These are phyloP conservation scores for Galaxias olidus DNA, from an alignment of 2,797 vertebrate species.

Conservation along the genomic window DNA sequence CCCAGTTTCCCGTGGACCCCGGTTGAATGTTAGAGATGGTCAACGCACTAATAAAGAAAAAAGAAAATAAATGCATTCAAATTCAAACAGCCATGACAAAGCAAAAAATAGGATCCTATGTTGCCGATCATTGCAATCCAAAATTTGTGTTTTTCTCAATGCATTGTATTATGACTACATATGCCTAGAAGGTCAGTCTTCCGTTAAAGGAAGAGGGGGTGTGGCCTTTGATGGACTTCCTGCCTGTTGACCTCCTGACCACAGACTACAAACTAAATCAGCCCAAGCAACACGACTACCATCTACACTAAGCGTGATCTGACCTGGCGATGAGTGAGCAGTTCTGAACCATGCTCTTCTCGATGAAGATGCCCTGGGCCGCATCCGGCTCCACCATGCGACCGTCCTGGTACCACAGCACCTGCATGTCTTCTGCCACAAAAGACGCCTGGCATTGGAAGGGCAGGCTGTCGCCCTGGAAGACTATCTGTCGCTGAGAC, in stretches of 20 bases:
- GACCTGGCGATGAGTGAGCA: slow-evolving; percentile 97
- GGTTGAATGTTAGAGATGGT: slow-evolving; percentile 98
- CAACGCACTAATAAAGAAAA: slow-evolving; percentile 80
- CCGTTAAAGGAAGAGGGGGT: too few species aligned
- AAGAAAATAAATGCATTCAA: not conserved
- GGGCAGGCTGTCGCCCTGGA: slow-evolving; percentile 94
- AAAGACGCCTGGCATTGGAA: slow-evolving; percentile 97
- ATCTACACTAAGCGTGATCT: not conserved
- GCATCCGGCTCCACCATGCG: slow-evolving; percentile 90
- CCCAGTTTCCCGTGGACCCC: slow-evolving; percentile 95
- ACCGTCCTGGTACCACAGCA: slow-evolving; percentile 96
- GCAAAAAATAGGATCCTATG: too few species aligned
- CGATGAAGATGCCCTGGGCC: slow-evolving; percentile 92
- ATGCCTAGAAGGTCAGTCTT: too few species aligned
- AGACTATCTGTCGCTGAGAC: slow-evolving; percentile 94
- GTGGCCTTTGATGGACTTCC: too few species aligned
- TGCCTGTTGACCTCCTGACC: too few species aligned
- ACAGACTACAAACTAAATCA: too few species aligned
- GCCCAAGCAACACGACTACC: too few species aligned
- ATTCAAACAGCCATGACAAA: not conserved
- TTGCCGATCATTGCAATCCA: too few species aligned
- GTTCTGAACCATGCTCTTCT: slow-evolving; percentile 96
- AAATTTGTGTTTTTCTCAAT: too few species aligned
- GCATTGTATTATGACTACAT: too few species aligned
- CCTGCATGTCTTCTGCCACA: slow-evolving; percentile 96